These are phyloP conservation scores for Syngnathus acus DNA, from an alignment of 2,797 vertebrate genomes.

Conservation along the genomic window DNA sequence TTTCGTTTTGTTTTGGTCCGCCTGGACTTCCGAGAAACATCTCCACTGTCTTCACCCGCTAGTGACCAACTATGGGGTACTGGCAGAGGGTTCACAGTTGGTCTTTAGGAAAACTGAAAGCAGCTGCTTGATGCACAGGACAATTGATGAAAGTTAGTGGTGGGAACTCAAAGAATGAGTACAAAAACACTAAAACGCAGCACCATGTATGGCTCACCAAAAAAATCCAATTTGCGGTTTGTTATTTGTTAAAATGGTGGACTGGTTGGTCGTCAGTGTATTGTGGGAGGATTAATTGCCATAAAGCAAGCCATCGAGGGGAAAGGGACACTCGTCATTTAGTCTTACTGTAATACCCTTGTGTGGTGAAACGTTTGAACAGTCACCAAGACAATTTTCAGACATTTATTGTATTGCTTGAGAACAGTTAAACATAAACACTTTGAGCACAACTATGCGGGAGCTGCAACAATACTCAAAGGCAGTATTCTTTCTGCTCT, in stretches of 20 bases:
- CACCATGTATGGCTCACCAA: not conserved
- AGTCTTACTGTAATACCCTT: not conserved
- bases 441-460: not conserved
- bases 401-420: not conserved
- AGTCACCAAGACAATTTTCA: not conserved
- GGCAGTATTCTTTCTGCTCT: too few relatives aligned
- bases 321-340: not conserved
- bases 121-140: conserved; percentile 2
- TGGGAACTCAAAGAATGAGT: not conserved
- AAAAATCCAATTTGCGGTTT: not conserved
- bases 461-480: not conserved
- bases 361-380: not conserved
- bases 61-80: not conserved
- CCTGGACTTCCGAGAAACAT: conserved; percentile 7
- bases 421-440: not conserved
- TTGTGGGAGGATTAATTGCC: not conserved
- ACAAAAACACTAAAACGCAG: not conserved
- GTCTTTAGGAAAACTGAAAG: not conserved
- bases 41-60: not conserved
- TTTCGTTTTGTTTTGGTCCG: conserved; percentile 8
- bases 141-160: conserved; percentile 1
- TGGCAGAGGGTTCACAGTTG: not conserved
- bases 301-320: not conserved
- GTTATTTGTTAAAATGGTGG: not conserved
- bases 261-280: not conserved